Base-by-base conservation (phyloP, 2,797 vertebrate species). In the Urosaurus nigricauda region DNA sequence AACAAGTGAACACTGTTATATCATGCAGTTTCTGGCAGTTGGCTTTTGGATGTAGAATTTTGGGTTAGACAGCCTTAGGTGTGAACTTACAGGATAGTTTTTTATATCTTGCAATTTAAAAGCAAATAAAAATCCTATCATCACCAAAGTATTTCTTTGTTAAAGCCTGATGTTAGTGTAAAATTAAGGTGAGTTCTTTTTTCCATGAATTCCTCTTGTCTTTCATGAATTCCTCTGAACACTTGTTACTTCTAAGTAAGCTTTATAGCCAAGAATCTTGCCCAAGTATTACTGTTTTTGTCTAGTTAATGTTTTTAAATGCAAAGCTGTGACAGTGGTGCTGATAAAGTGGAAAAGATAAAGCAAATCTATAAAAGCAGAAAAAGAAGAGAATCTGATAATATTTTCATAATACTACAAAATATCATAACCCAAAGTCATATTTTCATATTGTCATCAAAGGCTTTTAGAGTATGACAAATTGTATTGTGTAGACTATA, bases 101-200 rank as follows among this genome's bases (percentile, higher is more conserved):
- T 87, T 75, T 53, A 83, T 47, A 74, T 11, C 11, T 43, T 73
- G 35, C 43, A 58, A 73, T 35, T 73, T 73, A 16, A 35, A 73
- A 73, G 21, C 16, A n/a, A 2, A n/a, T n/a, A 7, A 35, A 73
- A 74, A 51, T 16, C 16, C 24, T 2, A 60, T 58, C 17, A 32
- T 71, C 35, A 26, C 51, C 29, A 26, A 71, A 58, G 24, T 53
- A 93, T 93, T 89, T 92, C 83, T 40, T 85, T 91, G 70, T 68
- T 92, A 92, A 92, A 81, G 84, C 88, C 78, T 84, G 78, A 83
- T 37, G 79, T 93, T 93, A 93, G 82, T 96, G 91, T 91, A 90
- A 63, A 92, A 94, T 87, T 93, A 93, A 93, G 92, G 70, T 9
- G 1, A 87, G 86, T 71, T 71, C 90, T 94, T 7, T 92, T 93